Percentiles rank a stretch among this genome's conserved stretches.
Evolutionary conservation across 2,888 invertebrate species (phyloP).

Genomic region (Muscina levida): DNA sequence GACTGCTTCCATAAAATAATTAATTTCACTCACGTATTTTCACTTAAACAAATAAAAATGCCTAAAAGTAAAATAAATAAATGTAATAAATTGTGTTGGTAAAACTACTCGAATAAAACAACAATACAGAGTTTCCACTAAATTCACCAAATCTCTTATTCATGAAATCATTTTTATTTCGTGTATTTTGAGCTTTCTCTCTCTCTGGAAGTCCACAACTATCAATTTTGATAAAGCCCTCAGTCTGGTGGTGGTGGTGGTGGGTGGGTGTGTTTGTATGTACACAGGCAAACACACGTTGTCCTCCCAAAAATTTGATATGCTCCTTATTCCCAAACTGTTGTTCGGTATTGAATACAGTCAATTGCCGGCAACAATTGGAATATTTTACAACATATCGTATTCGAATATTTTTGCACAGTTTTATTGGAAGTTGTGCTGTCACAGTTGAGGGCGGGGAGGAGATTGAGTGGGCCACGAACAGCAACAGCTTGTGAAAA

Average conservation of each 20-base stretch:
- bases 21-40: conserved; percentile 46
- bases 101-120: background rate
- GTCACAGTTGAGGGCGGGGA: no score
- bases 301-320: no score
- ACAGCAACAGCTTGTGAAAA: conserved; percentile 39
- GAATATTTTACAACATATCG: conserved; percentile 18
- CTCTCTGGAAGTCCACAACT: conserved; percentile 36
- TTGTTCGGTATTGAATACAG: conserved; percentile 31
- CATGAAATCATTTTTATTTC: conserved; percentile 50
- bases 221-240: conserved; percentile 47
- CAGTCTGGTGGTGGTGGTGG: no score
- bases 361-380: conserved; percentile 49
- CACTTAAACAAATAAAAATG: conserved; percentile 12
- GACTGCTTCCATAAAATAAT: conserved; percentile 42
- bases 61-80: conserved; percentile 22
- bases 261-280: no score
- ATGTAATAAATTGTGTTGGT: conserved; percentile 7
- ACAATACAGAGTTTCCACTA: conserved; percentile 7
- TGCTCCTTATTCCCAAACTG: no score
- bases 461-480: background rate
- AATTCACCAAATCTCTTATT: conserved; percentile 59
- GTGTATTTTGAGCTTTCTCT: background rate
- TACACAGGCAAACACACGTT: no score
- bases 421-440: no score
- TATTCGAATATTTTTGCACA: no score